These are phyloP conservation scores for Spheniscus mendiculus DNA, from an alignment of 2,113 vertebrate species.

Conservation along the genomic window DNA sequence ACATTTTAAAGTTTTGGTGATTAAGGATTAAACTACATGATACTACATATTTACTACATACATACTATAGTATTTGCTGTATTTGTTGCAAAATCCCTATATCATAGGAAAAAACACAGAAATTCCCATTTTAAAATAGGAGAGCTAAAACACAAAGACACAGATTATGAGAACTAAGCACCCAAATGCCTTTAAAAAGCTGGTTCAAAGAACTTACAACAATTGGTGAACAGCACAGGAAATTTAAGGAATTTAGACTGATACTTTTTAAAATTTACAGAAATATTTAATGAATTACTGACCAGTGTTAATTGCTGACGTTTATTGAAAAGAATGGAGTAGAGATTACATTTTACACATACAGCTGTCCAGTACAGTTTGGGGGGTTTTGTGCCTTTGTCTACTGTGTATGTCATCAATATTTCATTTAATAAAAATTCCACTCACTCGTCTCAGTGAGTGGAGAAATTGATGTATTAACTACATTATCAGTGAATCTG, in stretches of 20 bases:
- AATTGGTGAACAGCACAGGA: neutral
- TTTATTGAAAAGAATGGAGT: neutral
- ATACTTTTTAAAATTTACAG: neutral
- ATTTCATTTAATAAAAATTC: neutral
- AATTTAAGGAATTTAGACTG: neutral
- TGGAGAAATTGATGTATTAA: neutral
- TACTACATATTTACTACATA: neutral
- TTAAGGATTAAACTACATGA: neutral
- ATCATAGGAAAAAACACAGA: neutral
- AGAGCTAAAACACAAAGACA: neutral
- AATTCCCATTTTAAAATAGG: neutral
- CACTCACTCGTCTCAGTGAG: neutral
- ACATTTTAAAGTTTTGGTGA: neutral
- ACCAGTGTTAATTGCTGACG: neutral
- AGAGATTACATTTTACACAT: neutral
- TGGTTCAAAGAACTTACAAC: neutral
- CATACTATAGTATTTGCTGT: neutral
- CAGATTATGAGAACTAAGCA: neutral
- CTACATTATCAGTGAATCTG: neutral
- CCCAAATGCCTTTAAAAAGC: neutral
- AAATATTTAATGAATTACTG: neutral
- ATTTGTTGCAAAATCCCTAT: neutral
- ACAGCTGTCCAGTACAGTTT: neutral
- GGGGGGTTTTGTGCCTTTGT: neutral
- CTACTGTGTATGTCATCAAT: neutral